Evolutionary conservation across 2,797 vertebrate genomes (phyloP).

Genomic region (Ctenopoma multispine): DNA sequence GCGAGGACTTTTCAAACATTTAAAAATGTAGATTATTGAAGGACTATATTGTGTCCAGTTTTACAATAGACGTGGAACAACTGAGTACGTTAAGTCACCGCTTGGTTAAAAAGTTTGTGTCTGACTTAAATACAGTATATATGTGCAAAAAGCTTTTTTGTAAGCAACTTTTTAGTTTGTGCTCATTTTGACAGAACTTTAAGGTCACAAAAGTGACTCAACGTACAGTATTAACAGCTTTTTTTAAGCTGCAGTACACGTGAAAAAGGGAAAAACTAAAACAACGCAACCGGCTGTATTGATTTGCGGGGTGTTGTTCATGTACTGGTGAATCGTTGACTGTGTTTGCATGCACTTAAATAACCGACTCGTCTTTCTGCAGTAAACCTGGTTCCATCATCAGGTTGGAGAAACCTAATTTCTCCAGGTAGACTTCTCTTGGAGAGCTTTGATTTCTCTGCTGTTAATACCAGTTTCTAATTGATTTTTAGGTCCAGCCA

Average conservation of each 20-base stretch:
- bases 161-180: not conserved
- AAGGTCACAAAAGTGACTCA: not conserved
- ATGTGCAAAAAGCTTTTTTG: conserved; percentile 8
- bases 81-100: not conserved
- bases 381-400: too few relatives aligned
- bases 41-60: conserved; percentile 38
- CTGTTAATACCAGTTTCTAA: too few relatives aligned
- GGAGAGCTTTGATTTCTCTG: too few relatives aligned
- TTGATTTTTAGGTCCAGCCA: too few relatives aligned
- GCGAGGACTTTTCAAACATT: conserved; percentile 47
- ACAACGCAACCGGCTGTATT: too few relatives aligned
- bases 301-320: too few relatives aligned
- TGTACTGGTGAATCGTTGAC: too few relatives aligned
- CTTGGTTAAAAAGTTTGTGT: conserved; percentile 23
- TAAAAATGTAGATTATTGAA: conserved; percentile 38
- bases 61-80: conserved; percentile 26
- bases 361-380: too few relatives aligned
- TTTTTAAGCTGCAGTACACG: not conserved
- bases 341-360: too few relatives aligned
- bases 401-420: too few relatives aligned
- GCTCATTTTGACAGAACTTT: conserved; percentile 21
- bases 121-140: conserved; percentile 16
- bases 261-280: not conserved
- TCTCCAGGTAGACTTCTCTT: too few relatives aligned
- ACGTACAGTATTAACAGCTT: not conserved